These are phyloP conservation scores for Oreochromis niloticus DNA, from an alignment of 2,113 vertebrate species.

Conservation along the genomic window DNA sequence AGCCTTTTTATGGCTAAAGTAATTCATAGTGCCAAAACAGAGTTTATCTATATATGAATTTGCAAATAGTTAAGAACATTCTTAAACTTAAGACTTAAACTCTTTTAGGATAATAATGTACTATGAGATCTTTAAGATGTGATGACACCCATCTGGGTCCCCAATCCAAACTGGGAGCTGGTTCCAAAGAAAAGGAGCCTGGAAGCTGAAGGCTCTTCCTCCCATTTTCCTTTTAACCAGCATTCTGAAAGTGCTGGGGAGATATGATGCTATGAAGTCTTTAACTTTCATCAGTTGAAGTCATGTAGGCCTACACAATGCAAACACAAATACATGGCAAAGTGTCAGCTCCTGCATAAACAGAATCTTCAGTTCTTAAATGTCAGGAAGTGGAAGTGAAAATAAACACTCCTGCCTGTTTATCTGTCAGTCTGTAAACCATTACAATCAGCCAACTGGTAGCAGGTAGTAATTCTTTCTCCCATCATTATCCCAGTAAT, in stretches of 20 bases:
- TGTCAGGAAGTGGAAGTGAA: not conserved
- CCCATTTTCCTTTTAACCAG: not conserved
- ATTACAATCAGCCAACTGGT: not conserved
- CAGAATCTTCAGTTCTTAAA: not conserved
- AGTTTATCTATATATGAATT: not conserved
- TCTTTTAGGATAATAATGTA: not conserved
- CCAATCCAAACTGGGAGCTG: not conserved
- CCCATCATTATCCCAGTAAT: not conserved
- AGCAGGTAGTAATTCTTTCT: not conserved
- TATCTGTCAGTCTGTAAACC: not conserved
- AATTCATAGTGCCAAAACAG: not conserved
- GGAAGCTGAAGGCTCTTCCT: not conserved
- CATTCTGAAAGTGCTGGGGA: not conserved
- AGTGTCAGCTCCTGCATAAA: not conserved
- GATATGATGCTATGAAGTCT: not conserved
- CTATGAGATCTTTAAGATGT: not conserved
- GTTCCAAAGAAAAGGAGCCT: not conserved
- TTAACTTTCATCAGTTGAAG: not conserved
- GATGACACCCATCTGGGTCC: not conserved
- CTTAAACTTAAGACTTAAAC: not conserved
- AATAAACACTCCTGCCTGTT: not conserved
- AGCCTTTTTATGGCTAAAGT: not conserved
- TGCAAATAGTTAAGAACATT: not conserved
- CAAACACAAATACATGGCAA: too few species aligned
- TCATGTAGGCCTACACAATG: too few species aligned